Base-by-base conservation (phyloP, 2,113 vertebrate genomes). In the Eira barbara region DNA sequence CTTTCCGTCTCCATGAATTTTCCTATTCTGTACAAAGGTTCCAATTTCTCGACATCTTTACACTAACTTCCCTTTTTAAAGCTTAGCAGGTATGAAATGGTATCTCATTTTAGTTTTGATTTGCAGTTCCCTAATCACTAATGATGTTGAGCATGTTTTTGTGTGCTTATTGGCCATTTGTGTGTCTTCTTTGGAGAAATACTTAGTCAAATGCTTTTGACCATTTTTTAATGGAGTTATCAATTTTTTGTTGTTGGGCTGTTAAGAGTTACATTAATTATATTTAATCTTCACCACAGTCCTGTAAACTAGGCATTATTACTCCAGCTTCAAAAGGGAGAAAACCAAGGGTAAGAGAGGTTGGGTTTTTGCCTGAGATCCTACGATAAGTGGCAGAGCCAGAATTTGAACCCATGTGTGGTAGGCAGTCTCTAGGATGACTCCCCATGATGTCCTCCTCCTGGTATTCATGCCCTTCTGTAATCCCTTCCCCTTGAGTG, bases 61-160 rank as follows among this genome's bases (percentile, higher is more conserved):
- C 1, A 18, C 18, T 91, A 63, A n/a, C 36, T 82, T 59, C 25
- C 45, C 49, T 34, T 59, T 81, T 82, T 71, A 27, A 76, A 4
- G 65, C 45, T 42, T 80, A 34, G 49, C 52, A 92, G 13, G 6
- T 84, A 23, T 45, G 34, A 92, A 61, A 49, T 55, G 12, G 9
- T 29, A 36, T 97, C 42, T 83, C 59, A 71, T 79, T 92, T 82
- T 92, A 63, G 6, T 87, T 95, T 93, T 78, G 59, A 89, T 79
- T 55, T 71, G 29, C 31, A 52, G 83, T 89, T 89, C 25, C 31
- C 20, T 79, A 63, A 23, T 93, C 29, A 52, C 25, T 74, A 90
- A 80, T 65, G 20, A 80, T 57, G 47, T 39, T 71, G 42, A 57
- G 12, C 25, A 73, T 73, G 15, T 49, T 80, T 49, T 65, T 85